Base-by-base conservation (phyloP, 2,113 vertebrate species). In the Hippocampus zosterae region DNA sequence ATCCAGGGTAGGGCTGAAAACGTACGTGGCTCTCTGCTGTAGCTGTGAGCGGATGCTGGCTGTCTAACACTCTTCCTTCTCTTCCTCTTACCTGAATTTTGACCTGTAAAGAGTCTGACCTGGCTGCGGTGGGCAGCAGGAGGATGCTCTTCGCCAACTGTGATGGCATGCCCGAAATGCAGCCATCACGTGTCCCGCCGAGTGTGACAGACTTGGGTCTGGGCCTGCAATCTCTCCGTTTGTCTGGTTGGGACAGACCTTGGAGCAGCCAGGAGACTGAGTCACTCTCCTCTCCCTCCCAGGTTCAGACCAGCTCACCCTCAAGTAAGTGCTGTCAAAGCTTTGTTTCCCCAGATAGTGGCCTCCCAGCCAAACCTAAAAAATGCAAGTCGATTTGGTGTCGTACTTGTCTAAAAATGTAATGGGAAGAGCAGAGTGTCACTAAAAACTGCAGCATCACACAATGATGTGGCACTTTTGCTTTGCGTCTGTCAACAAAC, bases 61-160 rank as follows among this genome's bases (percentile, higher is more conserved):
- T 57, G 65, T 72, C 61, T 86, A 87, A 88, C 72, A 52, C 72
- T 29, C 25, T 48, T 60, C 79, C 25, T 80, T 71, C 75, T 74
- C 57, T 52, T 37, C 59, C 67, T 67, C 65, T 80, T 71, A 77
- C 69, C 81, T 70, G 81, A 75, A 80, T 90, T 88, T 81, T 90
- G 94, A 94, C 95, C 87, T 93, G 89, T 89, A 90, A 90, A 85
- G 95, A 97, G 90, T 92, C 94, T 8, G 95, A 98, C 90, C 81
- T 88, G 83, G 93, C 94, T 89, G 87, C 93, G 48, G 88, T 91
- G 78, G 88, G 94, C 75, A 95, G 94, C 94, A 98, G 94, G 92
- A 98, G 93, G 92, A 98, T 98, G 96, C 95, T 98, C 86, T 98
- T 97, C 86, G 95, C 96, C 76, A 94, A 92, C 21, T 93, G 93